phyloP scores from a whole-genome alignment of 2,888 invertebrate species.

The Globia sparganii region DNA sequence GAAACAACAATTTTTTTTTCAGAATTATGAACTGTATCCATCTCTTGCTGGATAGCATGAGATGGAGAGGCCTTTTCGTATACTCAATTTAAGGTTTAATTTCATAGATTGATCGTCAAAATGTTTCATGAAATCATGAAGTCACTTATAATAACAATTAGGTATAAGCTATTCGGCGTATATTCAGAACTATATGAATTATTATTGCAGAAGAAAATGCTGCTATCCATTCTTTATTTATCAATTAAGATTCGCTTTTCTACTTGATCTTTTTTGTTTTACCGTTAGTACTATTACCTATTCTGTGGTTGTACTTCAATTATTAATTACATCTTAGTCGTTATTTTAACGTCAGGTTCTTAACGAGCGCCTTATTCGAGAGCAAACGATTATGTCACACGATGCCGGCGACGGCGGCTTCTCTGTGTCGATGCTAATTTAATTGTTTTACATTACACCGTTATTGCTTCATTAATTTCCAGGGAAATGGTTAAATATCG shows the following conservation, averaged over 20 bases:
- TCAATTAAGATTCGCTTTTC: not conserved
- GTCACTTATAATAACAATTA: not conserved
- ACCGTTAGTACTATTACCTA: no score
- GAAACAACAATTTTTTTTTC: no score
- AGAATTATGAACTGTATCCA: no score
- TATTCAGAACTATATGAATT: not conserved
- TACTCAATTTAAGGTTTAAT: not conserved
- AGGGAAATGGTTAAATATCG: slow-evolving; percentile 29
- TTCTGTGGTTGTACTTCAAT: no score
- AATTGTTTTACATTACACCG: slow-evolving; percentile 52
- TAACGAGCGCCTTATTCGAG: not conserved
- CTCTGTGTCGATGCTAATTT: slow-evolving; percentile 41
- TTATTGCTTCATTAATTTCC: slow-evolving; percentile 45
- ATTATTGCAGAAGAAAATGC: not conserved
- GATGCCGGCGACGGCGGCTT: slow-evolving; percentile 26
- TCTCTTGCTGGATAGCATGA: not conserved
- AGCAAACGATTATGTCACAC: slow-evolving; percentile 29
- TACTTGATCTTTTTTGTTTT: not conserved
- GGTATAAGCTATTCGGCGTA: not conserved
- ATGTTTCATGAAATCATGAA: not conserved
- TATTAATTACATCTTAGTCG: not conserved
- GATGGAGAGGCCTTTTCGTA: no score
- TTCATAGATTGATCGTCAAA: not conserved
- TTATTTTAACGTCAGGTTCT: not conserved
- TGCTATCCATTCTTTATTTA: not conserved